phyloP scores from a whole-genome alignment of 2,113 vertebrate genomes.

The Eupsittula cactorum region DNA sequence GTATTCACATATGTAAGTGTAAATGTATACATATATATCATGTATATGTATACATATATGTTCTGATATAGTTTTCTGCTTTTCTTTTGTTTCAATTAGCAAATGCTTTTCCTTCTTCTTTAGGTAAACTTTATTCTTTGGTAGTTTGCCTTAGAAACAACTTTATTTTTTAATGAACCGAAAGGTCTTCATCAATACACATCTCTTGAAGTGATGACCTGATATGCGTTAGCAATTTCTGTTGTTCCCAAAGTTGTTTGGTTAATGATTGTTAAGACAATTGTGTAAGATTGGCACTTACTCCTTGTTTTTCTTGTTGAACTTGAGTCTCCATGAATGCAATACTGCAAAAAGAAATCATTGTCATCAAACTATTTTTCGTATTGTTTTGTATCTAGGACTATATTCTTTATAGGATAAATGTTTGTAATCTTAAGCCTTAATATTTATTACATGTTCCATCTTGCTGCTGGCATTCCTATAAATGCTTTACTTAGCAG shows the following conservation, averaged over 20 bases:
- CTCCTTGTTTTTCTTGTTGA: background rate
- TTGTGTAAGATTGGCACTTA: background rate
- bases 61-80: background rate
- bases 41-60: rapidly evolving
- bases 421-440: slow-evolving; percentile 54
- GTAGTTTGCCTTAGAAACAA: background rate
- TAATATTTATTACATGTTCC: slow-evolving; percentile 70
- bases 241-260: background rate
- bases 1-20: background rate
- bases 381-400: slow-evolving; percentile 26
- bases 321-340: background rate
- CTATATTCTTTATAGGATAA: slow-evolving; percentile 45
- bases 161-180: background rate
- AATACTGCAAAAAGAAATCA: slow-evolving; percentile 10
- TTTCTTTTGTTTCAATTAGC: background rate
- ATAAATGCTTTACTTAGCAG: slow-evolving; percentile 62
- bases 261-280: background rate
- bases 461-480: slow-evolving; percentile 58
- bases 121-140: background rate
- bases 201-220: background rate
- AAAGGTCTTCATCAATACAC: background rate
- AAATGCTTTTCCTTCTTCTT: background rate
- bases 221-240: background rate
- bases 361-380: slow-evolving; percentile 7
- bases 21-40: rapidly evolving